phyloP scores from a whole-genome alignment of 2,888 invertebrate genomes.

The Parapristionchus giblindavisi region DNA sequence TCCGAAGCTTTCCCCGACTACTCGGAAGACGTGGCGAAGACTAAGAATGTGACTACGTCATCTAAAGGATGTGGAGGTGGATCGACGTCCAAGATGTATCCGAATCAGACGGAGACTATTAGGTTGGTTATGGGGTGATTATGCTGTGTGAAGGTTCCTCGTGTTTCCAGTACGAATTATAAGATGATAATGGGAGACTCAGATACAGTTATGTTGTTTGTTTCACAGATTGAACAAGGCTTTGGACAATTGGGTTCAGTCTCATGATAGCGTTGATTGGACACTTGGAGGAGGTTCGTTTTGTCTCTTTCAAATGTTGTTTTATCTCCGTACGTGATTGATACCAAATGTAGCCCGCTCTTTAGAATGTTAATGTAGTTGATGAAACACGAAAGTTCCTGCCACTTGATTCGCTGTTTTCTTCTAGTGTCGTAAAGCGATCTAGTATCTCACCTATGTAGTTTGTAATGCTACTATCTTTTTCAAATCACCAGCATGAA shows the following conservation, averaged over 20 bases:
- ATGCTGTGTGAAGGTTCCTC: background rate
- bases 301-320: too few relatives aligned
- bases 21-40: background rate
- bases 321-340: too few relatives aligned
- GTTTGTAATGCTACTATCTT: too few relatives aligned
- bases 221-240: conserved; percentile 58
- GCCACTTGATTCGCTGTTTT: too few relatives aligned
- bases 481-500: too few relatives aligned
- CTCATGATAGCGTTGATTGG: conserved; percentile 51
- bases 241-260: conserved; percentile 59
- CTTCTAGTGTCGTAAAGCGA: too few relatives aligned
- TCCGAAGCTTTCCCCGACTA: background rate
- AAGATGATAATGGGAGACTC: background rate
- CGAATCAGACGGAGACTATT: conserved; percentile 42
- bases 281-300: conserved; percentile 10
- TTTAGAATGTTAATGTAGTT: too few relatives aligned
- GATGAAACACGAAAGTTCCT: too few relatives aligned
- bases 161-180: background rate
- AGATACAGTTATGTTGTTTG: background rate
- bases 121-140: conserved; percentile 18
- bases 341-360: too few relatives aligned
- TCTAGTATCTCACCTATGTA: too few relatives aligned
- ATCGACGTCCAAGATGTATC: conserved; percentile 29
- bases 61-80: conserved; percentile 16
- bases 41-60: background rate